A percentile compares a stretch with the other conserved stretches of the same genome.
These are phyloP conservation scores for Salvelinus namaycush DNA, from an alignment of 2,113 vertebrate genomes.

Conservation along the genomic window DNA sequence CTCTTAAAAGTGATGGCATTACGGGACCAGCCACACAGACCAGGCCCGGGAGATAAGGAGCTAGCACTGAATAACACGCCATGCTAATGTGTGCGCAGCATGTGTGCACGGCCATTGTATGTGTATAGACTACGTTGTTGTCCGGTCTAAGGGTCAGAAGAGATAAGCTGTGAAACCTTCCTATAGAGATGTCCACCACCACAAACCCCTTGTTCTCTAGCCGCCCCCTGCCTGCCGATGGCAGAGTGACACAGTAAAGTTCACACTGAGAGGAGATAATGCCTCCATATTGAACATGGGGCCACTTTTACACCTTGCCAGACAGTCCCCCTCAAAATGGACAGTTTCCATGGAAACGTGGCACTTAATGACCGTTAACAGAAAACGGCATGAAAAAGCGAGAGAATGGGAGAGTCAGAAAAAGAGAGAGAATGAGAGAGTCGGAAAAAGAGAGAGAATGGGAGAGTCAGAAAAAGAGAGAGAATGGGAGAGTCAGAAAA, in stretches of 20 bases:
- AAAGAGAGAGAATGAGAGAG: too few species aligned
- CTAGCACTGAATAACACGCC: background rate
- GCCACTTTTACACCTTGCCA: conserved; percentile 60
- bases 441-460: too few species aligned
- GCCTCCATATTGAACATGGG: conserved; percentile 56
- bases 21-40: conserved; percentile 22
- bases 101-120: background rate
- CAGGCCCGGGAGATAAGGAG: conserved; percentile 37
- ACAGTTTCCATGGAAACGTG: conserved; percentile 75
- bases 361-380: conserved; percentile 74
- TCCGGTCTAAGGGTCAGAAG: background rate
- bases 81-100: conserved; percentile 17
- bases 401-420: conserved; percentile 13
- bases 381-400: conserved; percentile 58
- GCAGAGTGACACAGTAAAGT: conserved; percentile 40
- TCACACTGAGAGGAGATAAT: conserved; percentile 48
- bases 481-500: background rate
- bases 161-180: background rate
- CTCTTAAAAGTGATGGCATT: conserved; percentile 52
- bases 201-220: too few species aligned
- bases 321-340: conserved; percentile 62
- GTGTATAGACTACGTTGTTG: too few species aligned
- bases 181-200: background rate
- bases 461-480: conserved; percentile 5
- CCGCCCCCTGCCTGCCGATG: background rate